A percentile compares a stretch with the other conserved stretches of the same genome.
Conservation (phyloP, 2,888 invertebrate species). For the Drepanosiphum platanoidis region DNA sequence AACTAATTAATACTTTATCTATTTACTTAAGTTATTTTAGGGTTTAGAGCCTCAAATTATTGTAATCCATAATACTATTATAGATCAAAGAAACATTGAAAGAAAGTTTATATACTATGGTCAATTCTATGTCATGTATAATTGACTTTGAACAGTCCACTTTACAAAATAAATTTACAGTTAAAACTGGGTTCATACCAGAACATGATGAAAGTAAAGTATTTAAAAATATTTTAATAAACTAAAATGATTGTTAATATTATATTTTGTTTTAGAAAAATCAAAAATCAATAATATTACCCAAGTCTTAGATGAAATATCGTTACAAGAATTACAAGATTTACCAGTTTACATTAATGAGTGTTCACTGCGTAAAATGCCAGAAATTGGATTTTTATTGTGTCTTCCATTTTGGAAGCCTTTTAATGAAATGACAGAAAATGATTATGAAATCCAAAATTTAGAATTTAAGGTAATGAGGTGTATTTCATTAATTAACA, state of each 20-base stretch:
- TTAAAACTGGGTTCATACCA: slow-evolving; percentile 79
- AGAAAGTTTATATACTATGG: slow-evolving; percentile 71
- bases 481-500: slow-evolving; percentile 67
- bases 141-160: slow-evolving; percentile 76
- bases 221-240: not conserved
- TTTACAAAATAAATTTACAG: slow-evolving; percentile 75
- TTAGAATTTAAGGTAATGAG: slow-evolving; percentile 81
- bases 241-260: not conserved
- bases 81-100: slow-evolving; percentile 67
- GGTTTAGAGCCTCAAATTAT: not conserved
- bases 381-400: slow-evolving; percentile 82
- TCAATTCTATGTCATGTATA: slow-evolving; percentile 77
- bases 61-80: slow-evolving; percentile 19
- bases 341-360: slow-evolving; percentile 75
- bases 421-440: slow-evolving; percentile 69
- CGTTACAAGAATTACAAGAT: slow-evolving; percentile 75
- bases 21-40: not conserved
- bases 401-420: slow-evolving; percentile 76
- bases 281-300: slow-evolving; percentile 72
- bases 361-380: slow-evolving; percentile 77
- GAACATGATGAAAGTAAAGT: slow-evolving; percentile 78
- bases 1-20: not conserved
- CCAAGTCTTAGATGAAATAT: slow-evolving; percentile 78
- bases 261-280: slow-evolving; percentile 48
- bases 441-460: slow-evolving; percentile 73